phyloP scores from a whole-genome alignment of 2,797 vertebrate genomes.

The Rhabdomys pumilio region DNA sequence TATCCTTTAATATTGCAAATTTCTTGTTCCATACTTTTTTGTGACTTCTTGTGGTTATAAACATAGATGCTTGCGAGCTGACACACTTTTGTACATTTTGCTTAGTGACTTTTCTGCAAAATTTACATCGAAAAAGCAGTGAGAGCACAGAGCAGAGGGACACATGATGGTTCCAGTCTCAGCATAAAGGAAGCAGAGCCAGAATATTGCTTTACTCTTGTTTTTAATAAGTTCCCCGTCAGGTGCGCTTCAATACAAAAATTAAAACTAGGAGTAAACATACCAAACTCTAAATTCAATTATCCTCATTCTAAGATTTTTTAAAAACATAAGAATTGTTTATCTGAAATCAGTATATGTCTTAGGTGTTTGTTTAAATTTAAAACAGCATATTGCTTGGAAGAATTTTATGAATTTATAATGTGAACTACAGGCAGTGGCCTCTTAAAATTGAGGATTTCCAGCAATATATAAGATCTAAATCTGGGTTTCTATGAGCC shows the following conservation, averaged over 20 bases:
- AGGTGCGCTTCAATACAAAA: background rate
- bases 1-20: conserved; percentile 30
- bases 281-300: background rate
- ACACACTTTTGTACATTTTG: background rate
- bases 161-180: no score
- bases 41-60: conserved; percentile 18
- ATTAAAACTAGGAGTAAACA: background rate
- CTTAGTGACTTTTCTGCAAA: background rate
- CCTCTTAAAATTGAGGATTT: conserved; percentile 9
- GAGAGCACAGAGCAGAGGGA: background rate
- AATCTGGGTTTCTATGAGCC: background rate
- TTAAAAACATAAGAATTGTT: conserved; percentile 42
- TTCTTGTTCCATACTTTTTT: background rate
- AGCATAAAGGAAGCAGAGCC: background rate
- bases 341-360: conserved; percentile 19
- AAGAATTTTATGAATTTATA: conserved; percentile 24
- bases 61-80: background rate
- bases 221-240: background rate
- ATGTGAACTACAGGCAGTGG: background rate
- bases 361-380: conserved; percentile 11
- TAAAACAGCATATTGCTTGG: conserved; percentile 6
- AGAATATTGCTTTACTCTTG: no score
- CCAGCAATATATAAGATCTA: background rate
- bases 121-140: background rate
- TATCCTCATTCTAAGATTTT: background rate